These are phyloP conservation scores for Aegithalos caudatus DNA, from an alignment of 2,113 vertebrate genomes.

Conservation along the genomic window DNA sequence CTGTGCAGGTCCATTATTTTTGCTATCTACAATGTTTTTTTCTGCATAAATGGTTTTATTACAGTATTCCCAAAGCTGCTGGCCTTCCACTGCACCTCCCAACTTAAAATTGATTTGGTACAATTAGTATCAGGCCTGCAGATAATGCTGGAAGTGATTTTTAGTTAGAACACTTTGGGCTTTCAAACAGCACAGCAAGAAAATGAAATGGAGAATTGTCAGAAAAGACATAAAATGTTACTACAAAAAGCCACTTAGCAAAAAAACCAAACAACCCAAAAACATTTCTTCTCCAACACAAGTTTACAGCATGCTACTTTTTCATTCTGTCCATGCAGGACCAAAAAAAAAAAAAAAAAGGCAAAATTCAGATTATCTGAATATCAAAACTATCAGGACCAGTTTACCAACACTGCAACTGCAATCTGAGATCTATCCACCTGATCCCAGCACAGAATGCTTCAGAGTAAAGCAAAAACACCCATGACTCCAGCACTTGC, in stretches of 20 bases:
- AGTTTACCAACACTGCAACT: not conserved
- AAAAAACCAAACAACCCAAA: not conserved
- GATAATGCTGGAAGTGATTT: not conserved
- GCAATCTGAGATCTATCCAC: not conserved
- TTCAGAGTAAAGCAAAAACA: not conserved
- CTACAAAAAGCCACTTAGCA: not conserved
- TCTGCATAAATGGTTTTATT: not conserved
- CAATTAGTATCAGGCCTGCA: not conserved
- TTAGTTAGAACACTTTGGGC: not conserved
- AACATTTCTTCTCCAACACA: not conserved
- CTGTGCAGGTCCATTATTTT: not conserved
- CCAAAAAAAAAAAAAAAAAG: not conserved
- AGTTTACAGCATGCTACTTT: not conserved
- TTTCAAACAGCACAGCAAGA: slow-evolving; percentile 12
- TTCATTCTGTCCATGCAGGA: not conserved
- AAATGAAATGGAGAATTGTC: not conserved
- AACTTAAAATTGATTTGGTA: not conserved
- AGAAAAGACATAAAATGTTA: not conserved
- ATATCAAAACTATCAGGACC: not conserved
- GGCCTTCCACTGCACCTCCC: not conserved
- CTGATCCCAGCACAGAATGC: not conserved
- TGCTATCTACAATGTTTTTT: not conserved
- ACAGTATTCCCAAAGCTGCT: not conserved
- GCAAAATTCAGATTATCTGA: not conserved
- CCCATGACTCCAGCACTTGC: not conserved